phyloP scores from a whole-genome alignment of 64 coral and sea anemone genomes.

The Anthopleura sola region DNA sequence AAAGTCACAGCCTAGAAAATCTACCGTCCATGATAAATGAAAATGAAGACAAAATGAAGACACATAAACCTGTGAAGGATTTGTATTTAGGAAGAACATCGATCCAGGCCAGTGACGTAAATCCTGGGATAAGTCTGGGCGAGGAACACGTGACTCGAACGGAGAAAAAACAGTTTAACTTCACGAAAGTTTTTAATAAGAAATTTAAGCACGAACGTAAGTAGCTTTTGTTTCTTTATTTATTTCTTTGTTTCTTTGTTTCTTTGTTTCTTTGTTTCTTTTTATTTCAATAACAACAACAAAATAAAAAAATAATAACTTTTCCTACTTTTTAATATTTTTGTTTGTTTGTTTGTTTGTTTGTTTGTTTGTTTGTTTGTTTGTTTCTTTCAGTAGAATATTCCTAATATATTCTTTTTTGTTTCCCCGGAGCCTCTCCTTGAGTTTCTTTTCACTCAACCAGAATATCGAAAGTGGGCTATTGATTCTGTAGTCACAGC shows the following conservation, averaged over 20 bases:
- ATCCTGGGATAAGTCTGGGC: neutral
- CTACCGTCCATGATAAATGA: neutral
- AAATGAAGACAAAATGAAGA: neutral
- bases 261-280: neutral
- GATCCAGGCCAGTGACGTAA: neutral
- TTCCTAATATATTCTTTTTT: no score
- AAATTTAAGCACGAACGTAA: neutral
- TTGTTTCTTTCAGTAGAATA: no score
- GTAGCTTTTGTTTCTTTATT: neutral
- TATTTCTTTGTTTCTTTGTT: neutral
- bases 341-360: no score
- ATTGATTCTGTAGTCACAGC: no score
- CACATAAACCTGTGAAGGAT: neutral
- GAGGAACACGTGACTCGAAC: neutral
- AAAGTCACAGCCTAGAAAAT: conserved; percentile 17
- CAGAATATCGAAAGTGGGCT: no score
- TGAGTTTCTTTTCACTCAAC: no score
- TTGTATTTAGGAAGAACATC: neutral
- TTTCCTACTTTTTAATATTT: no score
- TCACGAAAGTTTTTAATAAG: neutral
- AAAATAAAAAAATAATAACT: no score
- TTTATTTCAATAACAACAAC: no score
- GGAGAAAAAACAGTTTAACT: neutral
- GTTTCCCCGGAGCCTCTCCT: no score
- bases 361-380: no score